Evolutionary conservation across 1,140 invertebrate genomes (phyloP), one percentile per base, ranked within the genome.

Genomic region (Choristoneura fumiferana): DNA sequence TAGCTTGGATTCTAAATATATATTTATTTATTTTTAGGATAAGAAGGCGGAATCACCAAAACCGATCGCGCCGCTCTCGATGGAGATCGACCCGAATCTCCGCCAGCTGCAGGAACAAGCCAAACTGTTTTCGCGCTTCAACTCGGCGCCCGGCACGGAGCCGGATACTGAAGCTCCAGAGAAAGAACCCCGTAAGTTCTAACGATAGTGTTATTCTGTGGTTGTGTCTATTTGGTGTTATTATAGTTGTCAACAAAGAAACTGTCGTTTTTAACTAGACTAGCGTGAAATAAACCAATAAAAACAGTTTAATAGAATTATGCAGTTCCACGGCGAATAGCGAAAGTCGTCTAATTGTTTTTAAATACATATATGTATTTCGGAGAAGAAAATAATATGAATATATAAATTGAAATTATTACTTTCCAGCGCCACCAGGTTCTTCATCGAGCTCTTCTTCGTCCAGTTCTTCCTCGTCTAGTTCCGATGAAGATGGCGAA

Each of bases 61-160:
- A 73, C 79, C 79, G 54, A 86, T 77, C 53, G 87, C 81, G 1
- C 90, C 91, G n/a, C 62, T 90, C 9, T 83, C 76, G 4, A 89
- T 90, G 85, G 87, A 87, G 59, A 89, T 90, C 37, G 87, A 89
- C 65, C 84, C 87, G 1, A 81, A 89, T 58, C 73, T 88, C 49
- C 72, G 69, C 6, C 84, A 90, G 54, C 66, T 89, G 17, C 89
- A 89, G 56, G 88, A 90, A 58, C 85, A 90, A 69, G 85, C 87
- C 0, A 90, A 90, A 58, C 39, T 85, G 58, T 89, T 89, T 55
- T 88, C 87, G 4, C 78, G 81, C n/a, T 82, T 70, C 62, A 90
- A 89, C 62, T 76, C 83, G 15, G 73, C 62, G 4, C 72, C 76
- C 10, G 83, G 84, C 35, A 69, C 69, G 45, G 82, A 71, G 1